A percentile compares a stretch with the other conserved stretches of the same genome.
Evolutionary conservation across 2,888 invertebrate species (phyloP).

Genomic region (Azorinus chamasolen): DNA sequence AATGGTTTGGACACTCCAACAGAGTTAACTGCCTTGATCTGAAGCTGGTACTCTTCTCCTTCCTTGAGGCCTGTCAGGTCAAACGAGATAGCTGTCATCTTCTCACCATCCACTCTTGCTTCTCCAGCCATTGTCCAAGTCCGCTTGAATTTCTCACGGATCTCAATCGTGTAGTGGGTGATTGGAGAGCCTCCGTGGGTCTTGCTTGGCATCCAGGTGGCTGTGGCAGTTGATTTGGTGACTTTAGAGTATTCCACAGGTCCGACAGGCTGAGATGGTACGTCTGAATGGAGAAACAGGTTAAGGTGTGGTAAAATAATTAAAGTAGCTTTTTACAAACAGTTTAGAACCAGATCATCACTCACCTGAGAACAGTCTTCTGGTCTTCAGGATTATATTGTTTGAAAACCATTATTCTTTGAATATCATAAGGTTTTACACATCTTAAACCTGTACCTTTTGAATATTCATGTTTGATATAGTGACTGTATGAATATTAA

Average conservation of each 20-base stretch:
- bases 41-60: slow-evolving; percentile 94
- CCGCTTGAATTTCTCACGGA: slow-evolving; percentile 88
- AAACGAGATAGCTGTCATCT: slow-evolving; percentile 64
- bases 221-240: slow-evolving; percentile 69
- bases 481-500: too few species aligned
- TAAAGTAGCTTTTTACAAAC: too few species aligned
- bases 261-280: slow-evolving; percentile 78
- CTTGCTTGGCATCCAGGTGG: slow-evolving; percentile 77
- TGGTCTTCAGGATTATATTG: too few species aligned
- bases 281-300: slow-evolving; percentile 65
- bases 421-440: too few species aligned
- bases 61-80: slow-evolving; percentile 89
- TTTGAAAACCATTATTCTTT: too few species aligned
- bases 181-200: slow-evolving; percentile 93
- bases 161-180: slow-evolving; percentile 93
- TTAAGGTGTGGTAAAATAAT: too few species aligned
- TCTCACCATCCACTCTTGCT: slow-evolving; percentile 49
- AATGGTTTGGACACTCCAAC: slow-evolving; percentile 93
- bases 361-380: too few species aligned
- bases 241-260: slow-evolving; percentile 77
- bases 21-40: slow-evolving; percentile 94
- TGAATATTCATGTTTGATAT: too few species aligned
- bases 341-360: too few species aligned
- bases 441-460: too few species aligned
- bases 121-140: slow-evolving; percentile 74